Conservation (phyloP, 2,797 vertebrate genomes). For the Epinephelus malabaricus region DNA sequence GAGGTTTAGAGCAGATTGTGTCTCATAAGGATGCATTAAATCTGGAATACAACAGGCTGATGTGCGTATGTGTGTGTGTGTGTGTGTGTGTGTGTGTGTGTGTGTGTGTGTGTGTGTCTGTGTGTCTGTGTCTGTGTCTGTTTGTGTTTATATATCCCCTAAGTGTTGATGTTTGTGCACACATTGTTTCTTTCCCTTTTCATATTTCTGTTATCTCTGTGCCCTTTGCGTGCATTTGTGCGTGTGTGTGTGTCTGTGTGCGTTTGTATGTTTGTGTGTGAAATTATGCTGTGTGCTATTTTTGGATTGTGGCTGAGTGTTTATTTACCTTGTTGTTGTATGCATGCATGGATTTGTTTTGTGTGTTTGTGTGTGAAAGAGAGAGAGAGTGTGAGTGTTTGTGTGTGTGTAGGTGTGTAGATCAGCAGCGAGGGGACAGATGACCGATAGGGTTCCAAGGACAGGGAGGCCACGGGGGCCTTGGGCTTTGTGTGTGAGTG, state of each 20-base stretch:
- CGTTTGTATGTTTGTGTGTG: constrained; percentile 17
- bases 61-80: no score
- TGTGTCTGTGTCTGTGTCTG: neutral
- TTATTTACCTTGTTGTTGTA: constrained; percentile 40
- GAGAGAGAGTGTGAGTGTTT: neutral
- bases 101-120: neutral
- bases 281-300: constrained; percentile 49
- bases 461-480: constrained; percentile 62
- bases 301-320: constrained; percentile 28
- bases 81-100: neutral
- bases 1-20: neutral
- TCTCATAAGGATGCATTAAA: neutral
- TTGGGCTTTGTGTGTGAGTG: constrained; percentile 30
- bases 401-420: constrained; percentile 25
- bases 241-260: constrained; percentile 13
- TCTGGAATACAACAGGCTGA: neutral
- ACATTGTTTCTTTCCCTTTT: constrained; percentile 27
- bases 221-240: constrained; percentile 28
- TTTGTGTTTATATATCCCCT: neutral
- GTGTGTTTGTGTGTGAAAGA: constrained; percentile 15
- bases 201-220: constrained; percentile 34
- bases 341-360: constrained; percentile 29
- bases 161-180: constrained; percentile 30
- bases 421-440: constrained; percentile 67
- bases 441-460: constrained; percentile 78